Evolutionary conservation across 2,888 invertebrate genomes (phyloP), one percentile per base, ranked within the genome.

Genomic region (Amphipoea oculea): DNA sequence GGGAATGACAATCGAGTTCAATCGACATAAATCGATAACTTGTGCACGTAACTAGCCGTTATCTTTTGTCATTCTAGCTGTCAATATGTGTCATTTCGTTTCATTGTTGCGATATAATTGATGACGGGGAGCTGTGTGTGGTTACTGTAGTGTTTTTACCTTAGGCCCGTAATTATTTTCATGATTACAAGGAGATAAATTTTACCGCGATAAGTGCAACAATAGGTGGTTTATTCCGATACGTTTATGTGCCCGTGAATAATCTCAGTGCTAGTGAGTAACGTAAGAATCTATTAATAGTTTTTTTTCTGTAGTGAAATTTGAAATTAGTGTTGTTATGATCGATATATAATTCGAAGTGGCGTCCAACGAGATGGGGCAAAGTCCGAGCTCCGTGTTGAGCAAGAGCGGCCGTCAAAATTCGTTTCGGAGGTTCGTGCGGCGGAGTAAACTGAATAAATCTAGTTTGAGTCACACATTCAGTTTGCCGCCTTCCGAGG

Each of bases 391-490:
- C 92, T 96, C 96, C 87, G 92, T 95, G 84, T 90, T 96, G 91
- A 94, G 95, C 92, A 95, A 94, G 86, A 93, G 94, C 84, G 93
- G 95, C 76, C 93, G 96, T 66, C 92, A 94, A 85, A 92, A 93
- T 86, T 97, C 97, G 45, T 96, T 97, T 84, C 93, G 97, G 51
- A 95, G 94, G 84, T 96, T 97, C 85, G 92, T 94, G 57, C 90
- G 97, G 87, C 94, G 96, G 80, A 95, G 94, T 85, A 97, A 97
- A 91, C 89, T 96, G 84, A 97, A 96, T 87, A 96, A 96, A 85
- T 96, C 96, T 0, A 96, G 89, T 92, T 94, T 97, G 88, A 97
- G 97, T 86, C 97, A 97, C 85, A 97, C 97, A 83, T 97, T 97
- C 89, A 97, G 93, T 91, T 93, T 97, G 91, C 96, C 96, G 86